These are phyloP conservation scores for Arctia plantaginis DNA, from an alignment of 2,888 invertebrate genomes.

Conservation along the genomic window DNA sequence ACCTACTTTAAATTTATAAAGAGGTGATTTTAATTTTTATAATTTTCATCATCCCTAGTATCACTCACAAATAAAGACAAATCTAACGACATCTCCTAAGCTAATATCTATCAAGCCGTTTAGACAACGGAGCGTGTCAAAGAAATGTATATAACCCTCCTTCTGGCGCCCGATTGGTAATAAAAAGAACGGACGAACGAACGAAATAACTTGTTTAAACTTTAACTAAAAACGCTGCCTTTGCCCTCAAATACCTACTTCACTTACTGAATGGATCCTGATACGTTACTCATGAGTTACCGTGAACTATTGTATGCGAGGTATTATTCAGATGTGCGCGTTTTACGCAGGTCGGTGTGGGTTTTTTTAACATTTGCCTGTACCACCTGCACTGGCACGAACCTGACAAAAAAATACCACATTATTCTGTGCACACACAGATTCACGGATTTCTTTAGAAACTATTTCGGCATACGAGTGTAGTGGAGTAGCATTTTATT, in stretches of 20 bases:
- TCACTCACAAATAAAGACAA: neutral
- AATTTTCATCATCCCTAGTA: neutral
- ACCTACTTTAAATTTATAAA: neutral
- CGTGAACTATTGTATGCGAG: conserved; percentile 46
- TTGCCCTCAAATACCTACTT: conserved; percentile 38
- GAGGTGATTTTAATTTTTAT: neutral
- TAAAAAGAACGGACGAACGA: too few species aligned
- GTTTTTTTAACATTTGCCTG: conserved; percentile 59
- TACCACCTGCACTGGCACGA: conserved; percentile 80
- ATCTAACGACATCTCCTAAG: too few species aligned
- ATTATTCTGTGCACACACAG: conserved; percentile 62
- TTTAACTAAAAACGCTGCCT: neutral
- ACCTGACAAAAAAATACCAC: conserved; percentile 69
- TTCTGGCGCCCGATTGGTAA: too few species aligned
- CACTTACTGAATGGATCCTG: conserved; percentile 40
- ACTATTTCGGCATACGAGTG: conserved; percentile 52
- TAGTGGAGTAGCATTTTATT: conserved; percentile 45
- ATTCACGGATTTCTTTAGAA: conserved; percentile 69
- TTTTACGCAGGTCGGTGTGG: conserved; percentile 65
- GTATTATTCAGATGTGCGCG: conserved; percentile 49
- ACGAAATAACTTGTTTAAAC: too few species aligned
- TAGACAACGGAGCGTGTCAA: neutral
- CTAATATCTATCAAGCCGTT: neutral
- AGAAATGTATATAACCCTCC: too few species aligned
- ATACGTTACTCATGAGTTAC: conserved; percentile 54